phyloP scores from a whole-genome alignment of 2,113 vertebrate species.

The Sinocyclocheilus rhinocerous region DNA sequence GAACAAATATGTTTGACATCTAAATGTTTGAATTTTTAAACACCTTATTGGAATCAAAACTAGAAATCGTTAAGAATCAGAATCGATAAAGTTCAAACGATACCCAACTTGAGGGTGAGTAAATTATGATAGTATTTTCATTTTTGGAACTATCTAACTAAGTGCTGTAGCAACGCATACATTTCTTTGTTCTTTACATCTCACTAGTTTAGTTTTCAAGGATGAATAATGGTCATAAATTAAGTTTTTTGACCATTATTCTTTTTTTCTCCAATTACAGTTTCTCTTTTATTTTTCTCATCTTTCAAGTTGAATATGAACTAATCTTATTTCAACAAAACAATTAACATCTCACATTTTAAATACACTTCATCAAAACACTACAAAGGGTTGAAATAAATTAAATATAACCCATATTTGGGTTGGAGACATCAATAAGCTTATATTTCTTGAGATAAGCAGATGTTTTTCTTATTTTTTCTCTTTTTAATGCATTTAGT shows the following conservation, averaged over 20 bases:
- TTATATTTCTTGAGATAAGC: not conserved
- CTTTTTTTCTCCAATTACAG: not conserved
- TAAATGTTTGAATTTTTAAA: too few relatives aligned
- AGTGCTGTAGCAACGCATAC: too few relatives aligned
- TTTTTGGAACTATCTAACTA: not conserved
- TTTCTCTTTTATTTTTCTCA: not conserved
- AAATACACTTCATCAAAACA: not conserved
- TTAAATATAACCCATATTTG: not conserved
- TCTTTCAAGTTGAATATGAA: not conserved
- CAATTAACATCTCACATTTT: not conserved
- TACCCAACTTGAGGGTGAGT: too few relatives aligned
- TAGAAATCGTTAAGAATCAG: too few relatives aligned
- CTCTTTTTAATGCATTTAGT: not conserved
- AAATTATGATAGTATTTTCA: too few relatives aligned
- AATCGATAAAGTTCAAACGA: too few relatives aligned
- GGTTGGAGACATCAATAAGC: not conserved
- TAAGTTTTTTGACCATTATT: not conserved
- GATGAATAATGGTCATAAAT: not conserved
- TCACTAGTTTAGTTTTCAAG: not conserved
- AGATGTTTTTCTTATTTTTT: not conserved
- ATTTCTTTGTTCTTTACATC: not conserved
- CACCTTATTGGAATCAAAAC: too few relatives aligned
- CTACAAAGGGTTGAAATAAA: not conserved
- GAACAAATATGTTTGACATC: too few relatives aligned
- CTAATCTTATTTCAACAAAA: constrained; percentile 2